Evolutionary conservation across 53 echinoderm and acorn worm genomes (phyloP).

Genomic region (Paracentrotus lividus): DNA sequence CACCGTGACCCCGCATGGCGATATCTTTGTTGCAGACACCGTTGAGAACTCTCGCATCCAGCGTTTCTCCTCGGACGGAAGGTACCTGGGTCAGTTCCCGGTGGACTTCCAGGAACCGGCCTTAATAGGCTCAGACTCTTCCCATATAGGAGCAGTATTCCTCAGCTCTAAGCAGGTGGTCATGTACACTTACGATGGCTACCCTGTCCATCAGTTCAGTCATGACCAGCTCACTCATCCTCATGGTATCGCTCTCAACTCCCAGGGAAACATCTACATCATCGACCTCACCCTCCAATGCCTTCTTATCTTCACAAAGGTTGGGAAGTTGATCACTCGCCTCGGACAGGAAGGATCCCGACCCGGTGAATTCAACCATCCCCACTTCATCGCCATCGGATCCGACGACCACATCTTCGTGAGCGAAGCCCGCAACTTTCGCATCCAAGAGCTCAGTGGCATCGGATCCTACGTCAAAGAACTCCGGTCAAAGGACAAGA

Average conservation of each 20-base stretch:
- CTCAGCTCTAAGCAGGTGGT: slow-evolving; percentile 79
- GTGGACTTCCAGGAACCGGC: slow-evolving; percentile 86
- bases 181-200: slow-evolving; percentile 81
- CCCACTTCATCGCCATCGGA: slow-evolving; percentile 87
- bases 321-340: slow-evolving; percentile 75
- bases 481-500: slow-evolving; percentile 82
- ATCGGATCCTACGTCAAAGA: slow-evolving; percentile 82
- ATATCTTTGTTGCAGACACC: slow-evolving; percentile 91
- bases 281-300: slow-evolving; percentile 85
- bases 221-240: slow-evolving; percentile 84
- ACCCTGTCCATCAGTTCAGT: slow-evolving; percentile 70
- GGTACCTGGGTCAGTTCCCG: slow-evolving; percentile 74
- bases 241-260: slow-evolving; percentile 88
- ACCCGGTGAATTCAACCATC: slow-evolving; percentile 90
- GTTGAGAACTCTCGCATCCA: slow-evolving; percentile 93
- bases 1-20: slow-evolving; percentile 76
- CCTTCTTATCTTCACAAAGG: slow-evolving; percentile 77
- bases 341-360: slow-evolving; percentile 85
- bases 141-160: slow-evolving; percentile 79
- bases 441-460: slow-evolving; percentile 83
- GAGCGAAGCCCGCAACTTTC: slow-evolving; percentile 86
- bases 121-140: slow-evolving; percentile 78
- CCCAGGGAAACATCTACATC: slow-evolving; percentile 79
- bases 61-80: slow-evolving; percentile 83
- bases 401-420: slow-evolving; percentile 83